These are phyloP conservation scores for Tragulus kanchil DNA, from an alignment of 2,113 vertebrate species.

Conservation along the genomic window DNA sequence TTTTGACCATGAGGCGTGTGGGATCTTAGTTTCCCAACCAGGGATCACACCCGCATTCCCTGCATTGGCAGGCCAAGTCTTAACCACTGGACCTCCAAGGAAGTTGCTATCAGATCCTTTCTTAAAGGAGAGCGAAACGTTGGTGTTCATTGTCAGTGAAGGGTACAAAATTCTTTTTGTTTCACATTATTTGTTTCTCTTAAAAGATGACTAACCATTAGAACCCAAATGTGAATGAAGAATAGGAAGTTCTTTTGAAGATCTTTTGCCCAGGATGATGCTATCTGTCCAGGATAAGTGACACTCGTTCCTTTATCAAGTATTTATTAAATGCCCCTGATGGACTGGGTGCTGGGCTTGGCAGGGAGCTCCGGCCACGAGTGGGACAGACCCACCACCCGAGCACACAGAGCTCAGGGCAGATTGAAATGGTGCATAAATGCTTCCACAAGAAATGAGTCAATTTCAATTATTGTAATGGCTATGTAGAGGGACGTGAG, in stretches of 20 bases:
- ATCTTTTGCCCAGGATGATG: background rate
- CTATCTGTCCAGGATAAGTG: background rate
- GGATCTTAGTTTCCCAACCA: background rate
- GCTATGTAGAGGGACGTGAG: background rate
- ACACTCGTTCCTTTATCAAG: background rate
- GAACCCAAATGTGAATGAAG: background rate
- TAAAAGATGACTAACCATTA: background rate
- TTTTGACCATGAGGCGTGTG: background rate
- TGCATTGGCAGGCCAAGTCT: background rate
- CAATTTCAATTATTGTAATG: background rate
- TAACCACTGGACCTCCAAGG: background rate
- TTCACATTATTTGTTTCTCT: background rate
- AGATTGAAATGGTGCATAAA: background rate
- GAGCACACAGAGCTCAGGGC: background rate
- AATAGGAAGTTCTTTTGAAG: background rate
- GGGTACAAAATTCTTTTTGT: background rate
- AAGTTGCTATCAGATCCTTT: background rate
- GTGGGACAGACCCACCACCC: no score
- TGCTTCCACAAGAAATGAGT: background rate
- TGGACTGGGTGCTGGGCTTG: background rate
- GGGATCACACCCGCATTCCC: fast-evolving
- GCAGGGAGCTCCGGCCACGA: background rate
- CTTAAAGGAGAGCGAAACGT: background rate
- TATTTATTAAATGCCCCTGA: background rate
- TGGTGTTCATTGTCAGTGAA: background rate